phyloP scores from a whole-genome alignment of 2,888 invertebrate species.

The Sipha maydis region DNA sequence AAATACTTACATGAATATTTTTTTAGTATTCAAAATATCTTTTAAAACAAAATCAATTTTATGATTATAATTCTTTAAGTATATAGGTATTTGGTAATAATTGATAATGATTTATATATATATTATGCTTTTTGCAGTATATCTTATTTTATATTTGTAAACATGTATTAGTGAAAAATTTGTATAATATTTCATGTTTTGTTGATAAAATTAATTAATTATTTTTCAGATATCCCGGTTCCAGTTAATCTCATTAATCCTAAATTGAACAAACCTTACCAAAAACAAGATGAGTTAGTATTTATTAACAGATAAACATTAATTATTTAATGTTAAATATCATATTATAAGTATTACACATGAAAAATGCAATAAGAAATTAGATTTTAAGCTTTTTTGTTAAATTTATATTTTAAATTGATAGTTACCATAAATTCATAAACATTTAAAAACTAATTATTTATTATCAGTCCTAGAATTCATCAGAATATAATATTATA shows the following conservation, averaged over 20 bases:
- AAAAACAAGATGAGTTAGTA: slow-evolving; percentile 20
- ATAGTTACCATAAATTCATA: background rate
- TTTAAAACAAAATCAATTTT: too few relatives aligned
- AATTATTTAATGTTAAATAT: too few relatives aligned
- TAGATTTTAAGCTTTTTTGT: background rate
- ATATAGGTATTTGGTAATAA: too few relatives aligned
- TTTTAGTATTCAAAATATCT: too few relatives aligned
- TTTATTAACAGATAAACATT: background rate
- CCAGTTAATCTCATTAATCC: slow-evolving; percentile 37
- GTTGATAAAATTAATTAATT: background rate
- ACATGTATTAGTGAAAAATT: too few relatives aligned
- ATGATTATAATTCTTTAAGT: too few relatives aligned
- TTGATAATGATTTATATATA: too few relatives aligned
- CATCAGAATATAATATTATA: background rate
- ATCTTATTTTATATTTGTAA: too few relatives aligned
- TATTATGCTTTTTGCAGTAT: too few relatives aligned
- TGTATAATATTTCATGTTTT: background rate
- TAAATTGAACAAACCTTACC: background rate
- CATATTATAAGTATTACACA: too few relatives aligned
- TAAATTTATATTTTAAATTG: background rate
- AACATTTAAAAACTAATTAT: background rate
- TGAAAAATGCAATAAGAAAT: background rate
- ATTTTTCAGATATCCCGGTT: slow-evolving; percentile 44
- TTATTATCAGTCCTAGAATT: background rate
- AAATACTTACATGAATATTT: too few relatives aligned